Conservation (phyloP, 2,888 invertebrate species). For the Tenthredo mesomela region DNA sequence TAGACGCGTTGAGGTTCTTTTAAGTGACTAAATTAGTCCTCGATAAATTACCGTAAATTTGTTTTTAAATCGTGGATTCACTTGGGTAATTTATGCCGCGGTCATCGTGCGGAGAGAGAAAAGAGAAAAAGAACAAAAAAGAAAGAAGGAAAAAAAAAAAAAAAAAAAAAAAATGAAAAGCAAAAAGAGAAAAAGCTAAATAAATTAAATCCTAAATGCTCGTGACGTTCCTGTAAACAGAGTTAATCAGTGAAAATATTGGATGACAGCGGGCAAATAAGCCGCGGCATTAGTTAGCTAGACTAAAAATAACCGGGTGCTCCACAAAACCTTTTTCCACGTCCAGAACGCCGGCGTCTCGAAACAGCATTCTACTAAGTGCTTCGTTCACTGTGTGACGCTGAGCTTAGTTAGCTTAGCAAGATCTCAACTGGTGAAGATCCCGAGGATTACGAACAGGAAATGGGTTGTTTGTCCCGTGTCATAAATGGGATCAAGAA, state of each 20-base stretch:
- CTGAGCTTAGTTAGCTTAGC: slow-evolving; percentile 47
- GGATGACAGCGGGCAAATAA: slow-evolving; percentile 61
- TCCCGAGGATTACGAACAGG: slow-evolving; percentile 68
- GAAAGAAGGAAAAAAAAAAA: neutral
- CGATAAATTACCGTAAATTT: slow-evolving; percentile 19
- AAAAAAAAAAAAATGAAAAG: neutral
- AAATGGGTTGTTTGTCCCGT: slow-evolving; percentile 66
- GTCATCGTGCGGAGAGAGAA: slow-evolving; percentile 35
- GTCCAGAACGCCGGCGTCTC: slow-evolving; percentile 53
- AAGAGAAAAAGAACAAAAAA: neutral
- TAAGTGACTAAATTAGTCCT: neutral
- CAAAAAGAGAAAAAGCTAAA: slow-evolving; percentile 43
- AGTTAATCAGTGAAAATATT: slow-evolving; percentile 67
- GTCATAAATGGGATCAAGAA: slow-evolving; percentile 72
- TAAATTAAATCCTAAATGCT: slow-evolving; percentile 63
- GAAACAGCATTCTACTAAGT: slow-evolving; percentile 42
- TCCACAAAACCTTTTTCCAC: slow-evolving; percentile 37
- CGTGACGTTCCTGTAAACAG: slow-evolving; percentile 63
- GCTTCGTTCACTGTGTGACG: slow-evolving; percentile 34
- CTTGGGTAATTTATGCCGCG: slow-evolving; percentile 39
- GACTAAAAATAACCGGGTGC: slow-evolving; percentile 55
- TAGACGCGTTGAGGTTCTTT: slow-evolving; percentile 17
- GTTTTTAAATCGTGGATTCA: slow-evolving; percentile 1
- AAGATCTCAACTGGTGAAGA: slow-evolving; percentile 57
- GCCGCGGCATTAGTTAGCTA: slow-evolving; percentile 55